A percentile compares a stretch with the other conserved stretches of the same genome.
phyloP scores from a whole-genome alignment of 1,140 invertebrate species.

The Mercenaria mercenaria region DNA sequence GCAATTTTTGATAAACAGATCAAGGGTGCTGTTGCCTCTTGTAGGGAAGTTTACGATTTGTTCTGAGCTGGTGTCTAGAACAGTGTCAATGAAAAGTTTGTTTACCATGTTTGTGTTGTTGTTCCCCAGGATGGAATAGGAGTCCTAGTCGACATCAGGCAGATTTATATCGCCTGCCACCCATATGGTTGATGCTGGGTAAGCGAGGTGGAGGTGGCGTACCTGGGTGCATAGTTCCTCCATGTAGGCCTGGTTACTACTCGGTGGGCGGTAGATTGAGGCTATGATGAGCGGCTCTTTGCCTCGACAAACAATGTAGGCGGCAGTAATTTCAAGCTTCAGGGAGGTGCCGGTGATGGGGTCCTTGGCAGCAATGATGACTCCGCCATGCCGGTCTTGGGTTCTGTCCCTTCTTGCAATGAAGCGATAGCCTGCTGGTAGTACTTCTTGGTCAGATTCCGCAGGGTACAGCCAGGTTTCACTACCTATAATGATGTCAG shows the following conservation, averaged over 20 bases:
- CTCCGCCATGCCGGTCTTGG: not conserved
- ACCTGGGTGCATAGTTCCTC: not conserved
- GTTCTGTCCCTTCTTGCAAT: not conserved
- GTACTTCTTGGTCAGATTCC: not conserved
- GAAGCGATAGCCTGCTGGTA: not conserved
- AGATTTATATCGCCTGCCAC: conserved; percentile 20
- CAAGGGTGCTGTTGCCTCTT: not conserved
- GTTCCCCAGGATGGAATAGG: not conserved
- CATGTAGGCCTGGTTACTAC: not conserved
- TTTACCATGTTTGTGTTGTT: not conserved
- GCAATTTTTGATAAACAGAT: not conserved
- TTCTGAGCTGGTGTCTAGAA: not conserved
- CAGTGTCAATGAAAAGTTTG: not conserved
- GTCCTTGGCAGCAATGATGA: conserved; percentile 2
- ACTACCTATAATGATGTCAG: conserved; percentile 9
- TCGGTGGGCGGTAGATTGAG: not conserved
- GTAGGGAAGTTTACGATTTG: conserved; percentile 9
- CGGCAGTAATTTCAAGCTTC: not conserved
- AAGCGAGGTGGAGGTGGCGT: not conserved
- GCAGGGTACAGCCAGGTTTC: conserved; percentile 9
- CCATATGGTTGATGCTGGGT: not conserved
- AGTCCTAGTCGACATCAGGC: not conserved
- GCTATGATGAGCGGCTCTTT: not conserved
- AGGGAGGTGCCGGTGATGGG: not conserved
- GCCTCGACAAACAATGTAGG: not conserved